Evolutionary conservation across 2,888 invertebrate genomes (phyloP).

Genomic region (Agrotis puta): DNA sequence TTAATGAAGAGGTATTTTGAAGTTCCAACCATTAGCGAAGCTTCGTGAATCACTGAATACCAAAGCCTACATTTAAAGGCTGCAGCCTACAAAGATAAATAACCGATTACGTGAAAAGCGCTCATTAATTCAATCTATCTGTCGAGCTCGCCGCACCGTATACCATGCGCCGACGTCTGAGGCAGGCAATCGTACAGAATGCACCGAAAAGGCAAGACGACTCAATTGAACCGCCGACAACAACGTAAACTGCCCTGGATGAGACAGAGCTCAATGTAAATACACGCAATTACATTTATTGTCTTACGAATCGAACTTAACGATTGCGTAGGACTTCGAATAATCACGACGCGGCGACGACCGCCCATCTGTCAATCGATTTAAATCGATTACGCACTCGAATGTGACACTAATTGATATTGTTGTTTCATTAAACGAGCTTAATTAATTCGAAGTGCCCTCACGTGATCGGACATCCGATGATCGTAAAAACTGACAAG

Average conservation of each 20-base stretch:
- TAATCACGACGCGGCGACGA: constrained; percentile 67
- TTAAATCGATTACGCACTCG: constrained; percentile 76
- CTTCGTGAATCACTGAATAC: constrained; percentile 17
- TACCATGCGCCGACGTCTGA: constrained; percentile 23
- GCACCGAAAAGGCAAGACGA: constrained; percentile 58
- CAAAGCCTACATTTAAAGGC: constrained; percentile 18
- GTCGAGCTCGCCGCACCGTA: constrained; percentile 36
- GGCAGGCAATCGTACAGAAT: constrained; percentile 32
- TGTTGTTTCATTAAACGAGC: constrained; percentile 78
- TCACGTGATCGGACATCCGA: constrained; percentile 69
- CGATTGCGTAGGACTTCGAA: constrained; percentile 76
- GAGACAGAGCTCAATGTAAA: constrained; percentile 65
- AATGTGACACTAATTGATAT: constrained; percentile 83
- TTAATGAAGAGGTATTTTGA: neutral
- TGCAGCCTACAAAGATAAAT: constrained; percentile 44
- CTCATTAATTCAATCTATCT: constrained; percentile 58
- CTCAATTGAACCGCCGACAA: constrained; percentile 55
- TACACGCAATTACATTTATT: constrained; percentile 71
- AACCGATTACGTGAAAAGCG: constrained; percentile 50
- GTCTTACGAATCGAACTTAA: constrained; percentile 70
- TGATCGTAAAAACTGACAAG: constrained; percentile 76
- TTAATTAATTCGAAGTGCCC: constrained; percentile 82
- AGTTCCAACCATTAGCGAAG: neutral
- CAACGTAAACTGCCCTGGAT: constrained; percentile 47
- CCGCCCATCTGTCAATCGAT: constrained; percentile 75